Conservation (phyloP, 1,140 invertebrate species). For the Leptinotarsa lineolata region DNA sequence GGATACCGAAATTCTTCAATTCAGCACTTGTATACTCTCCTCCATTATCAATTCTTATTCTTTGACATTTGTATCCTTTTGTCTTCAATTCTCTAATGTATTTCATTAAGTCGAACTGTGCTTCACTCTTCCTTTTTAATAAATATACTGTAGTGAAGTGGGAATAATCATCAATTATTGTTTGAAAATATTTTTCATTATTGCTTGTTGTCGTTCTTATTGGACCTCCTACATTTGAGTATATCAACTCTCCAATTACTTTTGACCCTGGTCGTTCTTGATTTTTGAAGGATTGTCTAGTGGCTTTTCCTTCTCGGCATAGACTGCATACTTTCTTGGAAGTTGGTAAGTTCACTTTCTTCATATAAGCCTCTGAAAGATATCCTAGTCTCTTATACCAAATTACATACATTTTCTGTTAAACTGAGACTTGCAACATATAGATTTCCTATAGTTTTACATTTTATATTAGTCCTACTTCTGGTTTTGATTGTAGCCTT, state of each 20-base stretch:
- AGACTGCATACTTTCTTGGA: too few species aligned
- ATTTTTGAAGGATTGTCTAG: background rate
- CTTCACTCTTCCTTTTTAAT: background rate
- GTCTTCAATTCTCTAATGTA: slow-evolving; percentile 7
- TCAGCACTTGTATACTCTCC: slow-evolving; percentile 1
- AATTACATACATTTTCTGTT: background rate
- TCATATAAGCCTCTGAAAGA: too few species aligned
- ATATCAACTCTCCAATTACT: background rate
- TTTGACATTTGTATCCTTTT: background rate
- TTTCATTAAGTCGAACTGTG: background rate
- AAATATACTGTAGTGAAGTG: slow-evolving; percentile 1
- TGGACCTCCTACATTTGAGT: background rate
- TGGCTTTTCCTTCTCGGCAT: too few species aligned
- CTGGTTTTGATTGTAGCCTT: too few species aligned
- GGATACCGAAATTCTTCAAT: background rate
- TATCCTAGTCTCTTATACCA: slow-evolving; percentile 9
- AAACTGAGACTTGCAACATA: background rate
- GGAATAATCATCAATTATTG: slow-evolving; percentile 7
- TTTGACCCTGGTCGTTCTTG: background rate
- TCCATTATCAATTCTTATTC: background rate
- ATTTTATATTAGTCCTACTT: background rate
- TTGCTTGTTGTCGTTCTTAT: background rate
- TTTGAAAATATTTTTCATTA: slow-evolving; percentile 10
- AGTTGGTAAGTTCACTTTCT: too few species aligned
- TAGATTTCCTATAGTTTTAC: background rate